Evolutionary conservation across 1,140 invertebrate genomes (phyloP).

Genomic region (Triops cancriformis): DNA sequence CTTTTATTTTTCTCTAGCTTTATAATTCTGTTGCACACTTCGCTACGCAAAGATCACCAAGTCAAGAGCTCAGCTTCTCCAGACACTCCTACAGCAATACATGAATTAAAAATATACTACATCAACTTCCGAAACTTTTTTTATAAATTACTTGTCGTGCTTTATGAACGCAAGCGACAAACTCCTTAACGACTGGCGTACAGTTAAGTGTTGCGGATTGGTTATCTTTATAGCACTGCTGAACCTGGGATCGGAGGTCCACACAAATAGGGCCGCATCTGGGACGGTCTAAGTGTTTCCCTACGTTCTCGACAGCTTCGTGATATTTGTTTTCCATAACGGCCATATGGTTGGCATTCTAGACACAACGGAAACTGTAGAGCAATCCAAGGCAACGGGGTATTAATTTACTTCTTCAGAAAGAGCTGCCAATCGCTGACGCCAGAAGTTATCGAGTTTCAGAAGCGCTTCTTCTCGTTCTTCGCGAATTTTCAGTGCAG

Average conservation of each 20-base stretch:
- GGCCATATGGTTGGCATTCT: neutral
- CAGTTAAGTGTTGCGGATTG: constrained; percentile 20
- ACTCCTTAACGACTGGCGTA: constrained; percentile 22
- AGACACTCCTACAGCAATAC: constrained; percentile 1
- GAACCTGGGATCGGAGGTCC: constrained; percentile 17
- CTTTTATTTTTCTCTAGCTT: constrained; percentile 6
- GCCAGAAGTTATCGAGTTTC: constrained; percentile 25
- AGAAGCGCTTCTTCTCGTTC: constrained; percentile 27
- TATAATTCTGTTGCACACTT: constrained; percentile 11
- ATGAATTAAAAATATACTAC: neutral
- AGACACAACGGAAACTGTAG: neutral
- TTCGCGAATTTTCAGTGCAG: constrained; percentile 26
- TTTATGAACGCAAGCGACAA: constrained; percentile 24
- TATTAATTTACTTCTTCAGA: constrained; percentile 20
- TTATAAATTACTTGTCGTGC: constrained; percentile 21
- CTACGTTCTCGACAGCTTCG: constrained; percentile 19
- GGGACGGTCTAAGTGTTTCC: constrained; percentile 15
- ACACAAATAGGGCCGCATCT: constrained; percentile 19
- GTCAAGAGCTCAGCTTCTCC: neutral
- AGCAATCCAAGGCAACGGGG: neutral
- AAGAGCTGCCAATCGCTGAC: constrained; percentile 19
- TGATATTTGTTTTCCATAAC: constrained; percentile 23
- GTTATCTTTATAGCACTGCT: constrained; percentile 26
- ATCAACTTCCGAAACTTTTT: neutral
- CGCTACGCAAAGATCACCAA: constrained; percentile 2